phyloP scores from a whole-genome alignment of 2,888 invertebrate genomes.

The Ophioninae sp. region DNA sequence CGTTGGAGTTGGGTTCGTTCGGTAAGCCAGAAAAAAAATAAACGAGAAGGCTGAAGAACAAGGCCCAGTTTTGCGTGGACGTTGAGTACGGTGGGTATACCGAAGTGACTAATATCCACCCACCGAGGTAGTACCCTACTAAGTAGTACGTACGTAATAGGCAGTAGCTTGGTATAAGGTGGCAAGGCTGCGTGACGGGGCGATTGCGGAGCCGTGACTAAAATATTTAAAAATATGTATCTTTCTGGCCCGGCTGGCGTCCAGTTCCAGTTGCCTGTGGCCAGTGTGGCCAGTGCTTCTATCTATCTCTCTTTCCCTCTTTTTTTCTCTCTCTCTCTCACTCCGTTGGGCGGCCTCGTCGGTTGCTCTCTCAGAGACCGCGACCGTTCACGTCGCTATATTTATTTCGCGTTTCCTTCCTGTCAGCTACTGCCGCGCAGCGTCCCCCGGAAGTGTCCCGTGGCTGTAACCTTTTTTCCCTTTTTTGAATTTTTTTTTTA shows the following conservation, averaged over 20 bases:
- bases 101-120: conserved; percentile 58
- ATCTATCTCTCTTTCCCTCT: not conserved
- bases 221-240: conserved; percentile 82
- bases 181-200: conserved; percentile 81
- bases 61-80: conserved; percentile 52
- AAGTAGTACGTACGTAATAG: conserved; percentile 74
- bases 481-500: not conserved
- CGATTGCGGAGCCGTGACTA: conserved; percentile 81
- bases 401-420: conserved; percentile 81
- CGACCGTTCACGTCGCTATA: conserved; percentile 76
- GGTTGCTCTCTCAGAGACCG: conserved; percentile 54
- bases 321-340: not conserved
- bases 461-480: conserved; percentile 53
- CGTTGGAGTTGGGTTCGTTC: conserved; percentile 30
- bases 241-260: conserved; percentile 81
- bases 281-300: conserved; percentile 62
- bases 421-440: conserved; percentile 69
- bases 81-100: conserved; percentile 36
- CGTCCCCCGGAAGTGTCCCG: conserved; percentile 66
- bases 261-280: conserved; percentile 77
- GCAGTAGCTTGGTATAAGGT: conserved; percentile 76
- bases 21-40: conserved; percentile 54
- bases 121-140: conserved; percentile 63
- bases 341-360: conserved; percentile 37
- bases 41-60: conserved; percentile 54